A percentile compares a stretch with the other conserved stretches of the same genome.
Evolutionary conservation across 2,113 vertebrate genomes (phyloP).

Genomic region (Procavia capensis): DNA sequence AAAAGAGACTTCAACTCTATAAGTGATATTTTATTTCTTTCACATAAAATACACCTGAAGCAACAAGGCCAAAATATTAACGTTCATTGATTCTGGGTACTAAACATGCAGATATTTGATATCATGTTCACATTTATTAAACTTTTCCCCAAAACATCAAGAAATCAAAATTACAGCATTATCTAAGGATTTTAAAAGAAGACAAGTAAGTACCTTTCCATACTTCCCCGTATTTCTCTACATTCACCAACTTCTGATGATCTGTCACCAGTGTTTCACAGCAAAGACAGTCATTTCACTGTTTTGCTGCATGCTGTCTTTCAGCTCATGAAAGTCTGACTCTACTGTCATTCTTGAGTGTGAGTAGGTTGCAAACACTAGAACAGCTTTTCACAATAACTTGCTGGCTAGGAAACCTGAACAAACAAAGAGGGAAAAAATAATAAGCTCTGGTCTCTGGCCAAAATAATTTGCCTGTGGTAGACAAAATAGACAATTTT

Average conservation of each 20-base stretch:
- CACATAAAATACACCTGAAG: neutral
- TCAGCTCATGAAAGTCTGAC: neutral
- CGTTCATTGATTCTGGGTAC: neutral
- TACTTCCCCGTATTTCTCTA: neutral
- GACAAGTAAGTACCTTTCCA: neutral
- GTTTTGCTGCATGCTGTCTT: neutral
- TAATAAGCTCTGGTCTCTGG: slow-evolving; percentile 67
- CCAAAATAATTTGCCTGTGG: slow-evolving; percentile 78
- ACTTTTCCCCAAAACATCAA: neutral
- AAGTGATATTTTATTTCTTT: neutral
- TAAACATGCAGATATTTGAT: neutral
- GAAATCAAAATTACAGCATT: slow-evolving; percentile 1
- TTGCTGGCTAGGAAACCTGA: slow-evolving; percentile 60
- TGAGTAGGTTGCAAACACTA: neutral
- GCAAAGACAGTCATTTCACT: neutral
- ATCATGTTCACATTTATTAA: neutral
- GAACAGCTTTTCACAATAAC: slow-evolving; percentile 68
- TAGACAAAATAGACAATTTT: slow-evolving; percentile 79
- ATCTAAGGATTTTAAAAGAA: neutral
- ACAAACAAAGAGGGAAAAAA: slow-evolving; percentile 69
- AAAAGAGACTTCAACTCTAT: neutral
- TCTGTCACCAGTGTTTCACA: neutral
- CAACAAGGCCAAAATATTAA: slow-evolving; percentile 1
- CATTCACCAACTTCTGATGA: neutral
- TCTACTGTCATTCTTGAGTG: slow-evolving; percentile 40